phyloP scores from a whole-genome alignment of 2,888 invertebrate genomes.

The Coleophora flavipennella region DNA sequence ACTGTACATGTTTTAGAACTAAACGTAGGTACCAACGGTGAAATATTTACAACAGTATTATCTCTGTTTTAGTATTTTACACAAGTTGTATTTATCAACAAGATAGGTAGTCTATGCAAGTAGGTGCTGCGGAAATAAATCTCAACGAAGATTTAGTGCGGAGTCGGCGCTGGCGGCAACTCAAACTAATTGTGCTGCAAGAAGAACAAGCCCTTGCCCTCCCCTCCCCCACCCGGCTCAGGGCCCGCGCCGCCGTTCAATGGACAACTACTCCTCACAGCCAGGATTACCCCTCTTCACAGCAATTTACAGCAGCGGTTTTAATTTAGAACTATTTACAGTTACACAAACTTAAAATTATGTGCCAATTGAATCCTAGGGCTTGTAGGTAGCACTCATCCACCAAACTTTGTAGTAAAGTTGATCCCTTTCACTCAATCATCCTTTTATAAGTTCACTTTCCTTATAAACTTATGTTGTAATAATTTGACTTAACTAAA shows the following conservation, averaged over 20 bases:
- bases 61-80: conserved; percentile 63
- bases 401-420: conserved; percentile 67
- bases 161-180: conserved; percentile 75
- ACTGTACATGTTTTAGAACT: conserved; percentile 76
- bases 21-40: conserved; percentile 69
- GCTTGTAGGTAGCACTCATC: conserved; percentile 72
- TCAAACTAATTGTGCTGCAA: conserved; percentile 82
- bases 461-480: too few species aligned
- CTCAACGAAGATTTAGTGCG: conserved; percentile 65
- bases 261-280: conserved; percentile 71
- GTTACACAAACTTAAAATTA: conserved; percentile 57
- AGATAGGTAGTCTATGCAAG: conserved; percentile 69
- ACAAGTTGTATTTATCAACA: conserved; percentile 63
- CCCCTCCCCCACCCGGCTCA: conserved; percentile 28
- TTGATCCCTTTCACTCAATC: conserved; percentile 64
- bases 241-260: conserved; percentile 42
- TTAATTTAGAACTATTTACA: conserved; percentile 72
- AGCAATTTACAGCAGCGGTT: conserved; percentile 69
- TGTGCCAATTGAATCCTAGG: conserved; percentile 73
- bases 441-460: conserved; percentile 42
- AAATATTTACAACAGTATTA: conserved; percentile 72
- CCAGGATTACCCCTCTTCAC: conserved; percentile 66
- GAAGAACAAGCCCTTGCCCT: conserved; percentile 74
- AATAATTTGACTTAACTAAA: conserved; percentile 1
- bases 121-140: conserved; percentile 73